A percentile compares a stretch with the other conserved stretches of the same genome.
These are phyloP conservation scores for Erythrocercus mccallii DNA, from an alignment of 2,113 vertebrate species.

Conservation along the genomic window DNA sequence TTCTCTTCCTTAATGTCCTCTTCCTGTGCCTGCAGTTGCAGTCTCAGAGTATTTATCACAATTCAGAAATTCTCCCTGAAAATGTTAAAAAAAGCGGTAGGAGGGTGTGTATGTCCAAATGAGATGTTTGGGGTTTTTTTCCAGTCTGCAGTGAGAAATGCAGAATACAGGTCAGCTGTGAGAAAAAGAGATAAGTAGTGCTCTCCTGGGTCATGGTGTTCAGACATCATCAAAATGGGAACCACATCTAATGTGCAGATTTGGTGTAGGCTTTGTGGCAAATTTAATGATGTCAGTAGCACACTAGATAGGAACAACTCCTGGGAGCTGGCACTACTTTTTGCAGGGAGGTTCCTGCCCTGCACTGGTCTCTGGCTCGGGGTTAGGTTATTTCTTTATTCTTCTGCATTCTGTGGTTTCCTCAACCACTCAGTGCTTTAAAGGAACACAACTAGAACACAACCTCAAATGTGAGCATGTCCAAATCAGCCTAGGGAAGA, in stretches of 20 bases:
- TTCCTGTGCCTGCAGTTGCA: neutral
- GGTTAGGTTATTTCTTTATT: neutral
- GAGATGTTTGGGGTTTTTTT: neutral
- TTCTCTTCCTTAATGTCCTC: neutral
- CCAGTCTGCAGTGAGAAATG: neutral
- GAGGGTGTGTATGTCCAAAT: neutral
- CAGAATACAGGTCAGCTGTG: neutral
- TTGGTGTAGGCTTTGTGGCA: neutral
- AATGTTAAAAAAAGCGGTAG: rapidly evolving
- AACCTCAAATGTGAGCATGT: neutral
- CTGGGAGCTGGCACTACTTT: neutral
- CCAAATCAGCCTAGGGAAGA: neutral
- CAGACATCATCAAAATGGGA: neutral
- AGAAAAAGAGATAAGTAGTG: neutral
- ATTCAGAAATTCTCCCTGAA: neutral
- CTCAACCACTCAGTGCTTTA: neutral
- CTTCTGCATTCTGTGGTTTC: neutral
- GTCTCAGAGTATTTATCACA: neutral
- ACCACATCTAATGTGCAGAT: neutral
- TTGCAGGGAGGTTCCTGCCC: neutral
- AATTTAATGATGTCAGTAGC: neutral
- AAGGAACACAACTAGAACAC: neutral
- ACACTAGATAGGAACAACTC: neutral
- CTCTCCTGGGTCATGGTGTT: neutral
- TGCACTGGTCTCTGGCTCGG: rapidly evolving